These are phyloP conservation scores for Phoeniculus purpureus DNA, from an alignment of 2,797 vertebrate genomes.

Conservation along the genomic window DNA sequence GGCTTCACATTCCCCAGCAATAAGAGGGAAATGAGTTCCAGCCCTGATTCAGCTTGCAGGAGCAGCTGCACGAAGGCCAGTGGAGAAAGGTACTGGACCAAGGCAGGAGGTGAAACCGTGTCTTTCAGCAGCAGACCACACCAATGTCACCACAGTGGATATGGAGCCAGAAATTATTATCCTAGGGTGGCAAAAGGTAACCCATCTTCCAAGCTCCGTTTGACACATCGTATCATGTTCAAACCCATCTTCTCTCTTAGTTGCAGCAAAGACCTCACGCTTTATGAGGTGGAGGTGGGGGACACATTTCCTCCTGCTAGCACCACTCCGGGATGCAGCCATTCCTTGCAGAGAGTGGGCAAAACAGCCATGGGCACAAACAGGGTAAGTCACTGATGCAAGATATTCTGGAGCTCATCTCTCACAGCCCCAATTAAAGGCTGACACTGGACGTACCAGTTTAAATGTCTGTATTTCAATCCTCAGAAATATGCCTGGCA, in stretches of 20 bases:
- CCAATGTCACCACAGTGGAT: accelerated
- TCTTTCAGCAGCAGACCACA: background rate
- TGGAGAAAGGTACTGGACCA: background rate
- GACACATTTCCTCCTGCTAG: background rate
- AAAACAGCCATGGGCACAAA: background rate
- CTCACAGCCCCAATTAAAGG: background rate
- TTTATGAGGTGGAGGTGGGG: background rate
- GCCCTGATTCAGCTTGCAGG: background rate
- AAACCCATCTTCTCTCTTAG: background rate
- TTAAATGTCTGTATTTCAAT: constrained; percentile 34
- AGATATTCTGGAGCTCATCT: constrained; percentile 30
- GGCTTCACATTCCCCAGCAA: background rate
- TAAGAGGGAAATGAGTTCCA: background rate
- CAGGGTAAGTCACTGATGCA: background rate
- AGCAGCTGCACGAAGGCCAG: accelerated
- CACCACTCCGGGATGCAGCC: accelerated
- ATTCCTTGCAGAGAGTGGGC: background rate
- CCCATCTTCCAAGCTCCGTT: background rate
- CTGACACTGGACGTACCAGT: constrained; percentile 48
- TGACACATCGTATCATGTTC: accelerated
- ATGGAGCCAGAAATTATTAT: background rate
- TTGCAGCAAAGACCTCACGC: background rate
- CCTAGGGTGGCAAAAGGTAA: background rate
- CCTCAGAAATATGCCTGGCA: constrained; percentile 62
- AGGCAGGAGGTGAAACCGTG: background rate